Evolutionary conservation across 2,113 vertebrate genomes (phyloP), one percentile per base, ranked within the genome.

Genomic region (Ailuropoda melanoleuca): DNA sequence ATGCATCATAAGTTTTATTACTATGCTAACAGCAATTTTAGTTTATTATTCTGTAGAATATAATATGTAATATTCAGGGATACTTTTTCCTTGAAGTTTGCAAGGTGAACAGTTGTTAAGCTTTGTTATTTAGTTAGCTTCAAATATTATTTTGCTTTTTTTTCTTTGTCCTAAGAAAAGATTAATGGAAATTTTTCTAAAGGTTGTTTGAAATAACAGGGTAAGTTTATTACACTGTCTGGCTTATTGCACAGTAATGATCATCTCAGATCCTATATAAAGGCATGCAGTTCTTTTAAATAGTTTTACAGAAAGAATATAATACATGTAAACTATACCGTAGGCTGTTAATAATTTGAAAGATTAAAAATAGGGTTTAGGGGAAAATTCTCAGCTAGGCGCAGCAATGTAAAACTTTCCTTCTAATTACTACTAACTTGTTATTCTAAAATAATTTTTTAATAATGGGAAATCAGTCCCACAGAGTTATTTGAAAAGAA

Each of bases 1-100:
- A 58, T 93, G 15, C 11, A 75, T 90, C 34, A 43, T 84, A 93
- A 84, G 10, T 94, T 93, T 80, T 75, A 85, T 88, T 97, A 72
- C 50, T 91, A 19, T 85, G 12, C n/a, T 95, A 39, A 88, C 26
- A 81, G 62, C 55, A 62, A 29, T 82, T 91, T 93, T 75, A 60
- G 39, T 68, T 95, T 91, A 72, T 81, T 92, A 68, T 90, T 88
- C 37, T 95, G 48, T 85, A 19, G 23, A 91, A 62, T 86, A 85
- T 74, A 39, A 60, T 62, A 46, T 84, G 19, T 55, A 62, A 3
- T 88, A 26, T 88, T 12, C 11, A 81, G 39, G 17, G 31, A 74
- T 56, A 94, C 8, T 31, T 80, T 93, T 82, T 92, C 7, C 62
- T 92, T 90, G n/a, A 94, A 39, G 31, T 75, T 87, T 96, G 50